Evolutionary conservation across 2,888 invertebrate genomes (phyloP), one percentile per base, ranked within the genome.

Genomic region (Itoplectis maculator): DNA sequence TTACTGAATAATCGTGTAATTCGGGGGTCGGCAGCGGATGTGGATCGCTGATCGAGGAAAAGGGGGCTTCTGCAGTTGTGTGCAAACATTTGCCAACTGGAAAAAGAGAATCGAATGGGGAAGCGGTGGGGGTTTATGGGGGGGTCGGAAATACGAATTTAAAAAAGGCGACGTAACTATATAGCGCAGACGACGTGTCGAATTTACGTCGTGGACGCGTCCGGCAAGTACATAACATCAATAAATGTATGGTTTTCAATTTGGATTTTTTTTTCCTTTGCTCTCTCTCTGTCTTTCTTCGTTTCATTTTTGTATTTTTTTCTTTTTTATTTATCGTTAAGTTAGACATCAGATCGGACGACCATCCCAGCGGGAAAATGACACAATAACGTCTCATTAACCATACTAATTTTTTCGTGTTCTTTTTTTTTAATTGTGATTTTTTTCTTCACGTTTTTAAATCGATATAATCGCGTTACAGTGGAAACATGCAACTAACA

Each of bases 311-410:
- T n/a, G n/a, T n/a, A n/a, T n/a, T n/a, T 69, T 59, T 75, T 74
- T 49, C 72, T 68, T 45, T 81, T 81, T 75, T 68, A 80, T 61
- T 82, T 56, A 78, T 78, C 63, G 70, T 78, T 78, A 81, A 81
- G 65, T 75, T 83, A 78, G 70, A 83, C 81, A 81, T 79, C 73
- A 85, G 85, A 86, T 82, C 79, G 81, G 82, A 82, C 84, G 85
- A 85, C 79, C 82, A 84, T 82, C 79, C 65, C 78, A 83, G 79
- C 81, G 81, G 78, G 61, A 81, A 68, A 79, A 86, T 80, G 86
- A 87, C 81, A 84, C 84, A 85, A 79, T 86, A 86, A 79, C 78
- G 82, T 85, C 56, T 59, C 56, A 35, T 35, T 35, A n/a, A 35
- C 56, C 56, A 59, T 59, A n/a, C 56, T n/a, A 2, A 15, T 59